Evolutionary conservation across 2,113 vertebrate species (phyloP).

Genomic region (Ondatra zibethicus): DNA sequence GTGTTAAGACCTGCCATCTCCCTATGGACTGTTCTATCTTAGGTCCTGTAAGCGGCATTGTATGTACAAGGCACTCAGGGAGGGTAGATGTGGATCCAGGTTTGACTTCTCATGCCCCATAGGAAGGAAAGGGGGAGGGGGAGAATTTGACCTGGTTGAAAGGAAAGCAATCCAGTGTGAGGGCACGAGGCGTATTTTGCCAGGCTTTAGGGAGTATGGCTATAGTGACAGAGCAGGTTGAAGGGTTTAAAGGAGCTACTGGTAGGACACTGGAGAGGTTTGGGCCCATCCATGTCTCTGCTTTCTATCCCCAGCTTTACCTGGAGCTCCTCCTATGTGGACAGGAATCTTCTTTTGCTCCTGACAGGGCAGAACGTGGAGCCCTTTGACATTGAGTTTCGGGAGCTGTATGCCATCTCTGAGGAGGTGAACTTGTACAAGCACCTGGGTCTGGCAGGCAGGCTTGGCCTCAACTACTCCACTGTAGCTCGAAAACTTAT

Average conservation of each 20-base stretch:
- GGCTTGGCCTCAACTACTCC: constrained; percentile 78
- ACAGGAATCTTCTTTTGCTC: constrained; percentile 94
- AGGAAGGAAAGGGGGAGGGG: background rate
- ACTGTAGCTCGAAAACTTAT: constrained; percentile 95
- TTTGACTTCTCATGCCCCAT: background rate
- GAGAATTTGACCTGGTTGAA: background rate
- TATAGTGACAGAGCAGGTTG: accelerated
- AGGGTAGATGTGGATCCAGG: background rate
- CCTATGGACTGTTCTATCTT: background rate
- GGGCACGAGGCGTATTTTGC: background rate
- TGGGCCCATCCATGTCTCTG: background rate
- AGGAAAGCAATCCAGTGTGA: accelerated
- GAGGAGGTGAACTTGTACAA: constrained; percentile 92
- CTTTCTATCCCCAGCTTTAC: constrained; percentile 90
- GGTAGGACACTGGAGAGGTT: background rate
- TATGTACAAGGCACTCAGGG: background rate
- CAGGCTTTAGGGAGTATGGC: background rate
- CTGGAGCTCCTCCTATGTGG: constrained; percentile 94
- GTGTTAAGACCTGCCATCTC: background rate
- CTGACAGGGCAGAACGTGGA: constrained; percentile 95
- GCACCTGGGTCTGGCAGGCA: constrained; percentile 87
- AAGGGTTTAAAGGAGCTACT: too few relatives aligned
- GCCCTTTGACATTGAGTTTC: constrained; percentile 94
- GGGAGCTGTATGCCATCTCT: constrained; percentile 95
- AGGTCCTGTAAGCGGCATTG: background rate